phyloP scores from a whole-genome alignment of 2,888 invertebrate species.

The Sarcophaga variegata region DNA sequence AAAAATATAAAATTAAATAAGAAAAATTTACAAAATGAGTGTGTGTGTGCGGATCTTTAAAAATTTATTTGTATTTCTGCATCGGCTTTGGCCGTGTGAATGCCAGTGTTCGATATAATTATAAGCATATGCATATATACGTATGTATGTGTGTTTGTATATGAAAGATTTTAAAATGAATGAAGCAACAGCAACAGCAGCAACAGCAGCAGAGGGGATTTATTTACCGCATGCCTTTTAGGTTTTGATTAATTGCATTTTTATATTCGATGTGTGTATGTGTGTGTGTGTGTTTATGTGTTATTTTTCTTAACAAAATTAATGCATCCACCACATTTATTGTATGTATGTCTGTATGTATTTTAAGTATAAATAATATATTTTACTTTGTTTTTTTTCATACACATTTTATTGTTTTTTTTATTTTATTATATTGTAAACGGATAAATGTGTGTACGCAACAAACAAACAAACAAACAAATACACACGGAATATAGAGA shows the following conservation, averaged over 20 bases:
- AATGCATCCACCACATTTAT: slow-evolving; percentile 64
- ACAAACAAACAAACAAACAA: no score
- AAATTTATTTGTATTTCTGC: not conserved
- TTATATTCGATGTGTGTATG: slow-evolving; percentile 66
- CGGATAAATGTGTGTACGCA: not conserved
- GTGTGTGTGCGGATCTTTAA: not conserved
- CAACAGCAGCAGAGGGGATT: slow-evolving; percentile 58
- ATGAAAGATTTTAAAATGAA: not conserved
- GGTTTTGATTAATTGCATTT: slow-evolving; percentile 73
- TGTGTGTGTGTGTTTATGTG: slow-evolving; percentile 55
- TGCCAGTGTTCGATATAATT: slow-evolving; percentile 39
- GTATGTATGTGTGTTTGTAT: not conserved
- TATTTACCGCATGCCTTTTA: slow-evolving; percentile 68
- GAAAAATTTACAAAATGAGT: no score
- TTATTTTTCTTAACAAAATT: slow-evolving; percentile 65
- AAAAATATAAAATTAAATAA: no score
- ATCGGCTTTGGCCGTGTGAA: not conserved
- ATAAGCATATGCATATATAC: slow-evolving; percentile 28
- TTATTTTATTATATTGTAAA: not conserved
- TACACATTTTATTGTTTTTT: no score
- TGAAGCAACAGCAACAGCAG: not conserved
- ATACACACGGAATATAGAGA: no score
- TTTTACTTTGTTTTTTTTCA: not conserved
- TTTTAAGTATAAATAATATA: not conserved
- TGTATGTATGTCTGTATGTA: slow-evolving; percentile 37